Percentiles rank a stretch among this genome's conserved stretches.
Conservation (phyloP, 2,113 vertebrate species). For the Sarotherodon lohbergeri region DNA sequence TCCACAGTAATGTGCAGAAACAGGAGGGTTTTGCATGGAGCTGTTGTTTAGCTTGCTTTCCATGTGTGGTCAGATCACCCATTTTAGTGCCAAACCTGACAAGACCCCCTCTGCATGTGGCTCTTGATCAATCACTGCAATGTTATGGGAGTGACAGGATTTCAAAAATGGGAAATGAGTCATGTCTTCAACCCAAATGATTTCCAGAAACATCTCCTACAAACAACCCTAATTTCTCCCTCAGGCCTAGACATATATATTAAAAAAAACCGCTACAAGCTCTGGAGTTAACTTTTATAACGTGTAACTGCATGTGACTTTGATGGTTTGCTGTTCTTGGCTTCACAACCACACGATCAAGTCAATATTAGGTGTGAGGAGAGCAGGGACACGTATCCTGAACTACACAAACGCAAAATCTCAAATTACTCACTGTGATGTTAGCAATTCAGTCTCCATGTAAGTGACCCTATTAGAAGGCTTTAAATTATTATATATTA, state of each 20-base stretch:
- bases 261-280: neutral
- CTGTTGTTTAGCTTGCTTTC: neutral
- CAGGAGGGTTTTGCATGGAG: neutral
- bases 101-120: neutral
- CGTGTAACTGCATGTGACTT: neutral
- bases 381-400: neutral
- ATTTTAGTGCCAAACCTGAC: neutral
- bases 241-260: neutral
- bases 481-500: neutral
- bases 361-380: neutral
- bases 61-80: neutral
- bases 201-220: neutral
- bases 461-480: neutral
- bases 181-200: neutral
- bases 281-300: neutral
- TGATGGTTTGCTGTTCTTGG: neutral
- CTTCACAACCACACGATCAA: neutral
- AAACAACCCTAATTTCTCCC: neutral
- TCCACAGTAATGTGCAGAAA: neutral
- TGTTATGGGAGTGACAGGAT: neutral
- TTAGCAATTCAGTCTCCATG: neutral
- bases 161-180: neutral
- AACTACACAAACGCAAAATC: neutral
- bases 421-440: neutral
- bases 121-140: neutral